These are phyloP conservation scores for Bactericera cockerelli DNA, from an alignment of 1,140 invertebrate genomes.

Conservation along the genomic window DNA sequence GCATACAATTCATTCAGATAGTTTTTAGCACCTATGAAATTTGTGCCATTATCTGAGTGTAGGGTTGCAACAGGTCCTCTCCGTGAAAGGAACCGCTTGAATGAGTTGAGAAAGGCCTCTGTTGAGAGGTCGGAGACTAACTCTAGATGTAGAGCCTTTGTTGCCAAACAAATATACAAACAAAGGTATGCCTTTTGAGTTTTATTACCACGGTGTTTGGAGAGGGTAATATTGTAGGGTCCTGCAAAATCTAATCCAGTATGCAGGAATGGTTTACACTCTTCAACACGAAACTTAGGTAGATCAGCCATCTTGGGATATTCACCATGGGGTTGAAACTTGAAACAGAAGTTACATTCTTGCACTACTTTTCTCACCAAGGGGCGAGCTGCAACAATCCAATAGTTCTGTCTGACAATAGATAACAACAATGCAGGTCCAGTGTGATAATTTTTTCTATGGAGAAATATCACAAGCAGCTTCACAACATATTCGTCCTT, in stretches of 20 bases:
- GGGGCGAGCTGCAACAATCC: conserved; percentile 23
- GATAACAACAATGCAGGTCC: conserved; percentile 23
- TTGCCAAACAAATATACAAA: conserved; percentile 25
- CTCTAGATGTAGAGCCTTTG: conserved; percentile 26
- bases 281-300: conserved; percentile 15
- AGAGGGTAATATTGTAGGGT: conserved; percentile 17
- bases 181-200: conserved; percentile 24
- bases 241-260: conserved; percentile 23
- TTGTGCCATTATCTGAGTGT: conserved; percentile 28
- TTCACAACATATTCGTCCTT: neutral
- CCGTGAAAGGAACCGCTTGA: conserved; percentile 23
- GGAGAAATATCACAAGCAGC: conserved; percentile 5
- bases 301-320: conserved; percentile 22
- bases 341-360: conserved; percentile 21
- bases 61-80: conserved; percentile 22
- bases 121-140: conserved; percentile 21
- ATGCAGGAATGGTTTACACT: conserved; percentile 15
- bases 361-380: conserved; percentile 18
- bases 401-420: conserved; percentile 23
- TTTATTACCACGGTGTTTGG: conserved; percentile 12
- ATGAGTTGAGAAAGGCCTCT: conserved; percentile 22
- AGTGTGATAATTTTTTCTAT: conserved; percentile 24
- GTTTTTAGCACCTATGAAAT: conserved; percentile 26
- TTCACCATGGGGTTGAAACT: conserved; percentile 10
- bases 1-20: conserved; percentile 14